Base-by-base conservation (phyloP, 2,888 invertebrate genomes). In the Lacanobia oleracea region DNA sequence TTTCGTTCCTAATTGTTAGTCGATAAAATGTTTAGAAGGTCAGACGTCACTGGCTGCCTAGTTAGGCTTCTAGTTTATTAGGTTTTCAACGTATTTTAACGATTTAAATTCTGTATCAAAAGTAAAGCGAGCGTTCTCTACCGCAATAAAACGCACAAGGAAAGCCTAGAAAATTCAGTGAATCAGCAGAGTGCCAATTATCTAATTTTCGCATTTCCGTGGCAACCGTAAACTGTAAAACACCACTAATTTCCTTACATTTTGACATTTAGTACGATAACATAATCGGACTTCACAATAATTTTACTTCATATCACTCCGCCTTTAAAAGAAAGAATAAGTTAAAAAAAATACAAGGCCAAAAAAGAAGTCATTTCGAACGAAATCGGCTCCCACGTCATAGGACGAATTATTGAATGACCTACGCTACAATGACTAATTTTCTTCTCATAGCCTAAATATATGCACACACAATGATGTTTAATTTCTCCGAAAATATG, bases 401-500 rank as follows among this genome's bases (percentile, higher is more conserved):
- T 18, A 7, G 40, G n/a, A 16, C 37, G n/a, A 56, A 77, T 75
- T 59, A 69, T 10, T 23, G 12, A 56, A 56, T 61, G 40, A 56
- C 27, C 45, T 45, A 43, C n/a, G 4, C 45, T 45, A 48, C n/a
- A 2, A 57, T 78, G 80, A 83, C 63, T 65, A 75, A 82, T 70
- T 18, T 48, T 69, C 61, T 68, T 78, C 70, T 70, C 63, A 67
- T 64, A 61, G 60, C 33, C 62, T 56, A 66, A 76, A 75, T 65
- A 75, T 65, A 76, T 67, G 50, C 64, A 75, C 21, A 33, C 16
- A 23, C 50, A 62, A 74, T 67, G 45, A 56, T 62, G 67, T 74
- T 80, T 72, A 75, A 73, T 81, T 78, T 82, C 69, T 72, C 51
- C 40, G 69, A 79, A 82, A 50, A 70, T 23, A 65, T 64, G 69